Base-by-base conservation (phyloP, 2,113 vertebrate genomes). In the Phyllostomus discolor region DNA sequence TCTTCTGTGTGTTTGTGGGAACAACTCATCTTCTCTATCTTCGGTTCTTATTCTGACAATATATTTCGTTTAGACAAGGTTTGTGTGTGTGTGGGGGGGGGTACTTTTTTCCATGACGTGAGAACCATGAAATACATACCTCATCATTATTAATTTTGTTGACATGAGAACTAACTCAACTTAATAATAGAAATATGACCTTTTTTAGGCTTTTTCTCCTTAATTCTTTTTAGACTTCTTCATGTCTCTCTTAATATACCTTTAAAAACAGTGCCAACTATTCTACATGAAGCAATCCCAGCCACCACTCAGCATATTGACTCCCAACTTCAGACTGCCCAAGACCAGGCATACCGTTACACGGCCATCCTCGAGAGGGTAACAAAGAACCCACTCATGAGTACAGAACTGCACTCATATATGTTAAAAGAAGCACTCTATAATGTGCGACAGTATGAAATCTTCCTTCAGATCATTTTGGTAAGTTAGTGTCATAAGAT, bases 401-500 rank as follows among this genome's bases (percentile, higher is more conserved):
- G 52, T 0, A 0, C 28, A 1, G 96, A 97, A 0, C 85, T 98
- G 6, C 93, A 93, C 1, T 24, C 72, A 0, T 91, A 85, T 10
- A 97, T 98, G 91, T 91, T 99, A 70, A 99, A 95, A 97, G 99
- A 99, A 98, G 99, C 99, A 0, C 98, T 99, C 0, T 99, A 98
- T 97, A 99, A 99, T 15, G 91, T 98, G 85, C 98, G 99, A 33
- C 99, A 99, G 76, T 98, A 99, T 0, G 99, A 99, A 91, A 96
- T 94, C 28, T 99, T 99, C 97, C 99, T 99, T 88, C 98, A 98
- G 92, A 96, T 99, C 91, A 98, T 99, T 87, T 97, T 99, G 99
- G 99, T 99, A 97, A 98, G 99, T 95, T 66, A 82, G 7, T 91
- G 7, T 90, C 19, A 0, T 12, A 64, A 48, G 50, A 31, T 28